Evolutionary conservation across 2,888 invertebrate species (phyloP), one percentile per base, ranked within the genome.

Genomic region (Melanchra persicariae): DNA sequence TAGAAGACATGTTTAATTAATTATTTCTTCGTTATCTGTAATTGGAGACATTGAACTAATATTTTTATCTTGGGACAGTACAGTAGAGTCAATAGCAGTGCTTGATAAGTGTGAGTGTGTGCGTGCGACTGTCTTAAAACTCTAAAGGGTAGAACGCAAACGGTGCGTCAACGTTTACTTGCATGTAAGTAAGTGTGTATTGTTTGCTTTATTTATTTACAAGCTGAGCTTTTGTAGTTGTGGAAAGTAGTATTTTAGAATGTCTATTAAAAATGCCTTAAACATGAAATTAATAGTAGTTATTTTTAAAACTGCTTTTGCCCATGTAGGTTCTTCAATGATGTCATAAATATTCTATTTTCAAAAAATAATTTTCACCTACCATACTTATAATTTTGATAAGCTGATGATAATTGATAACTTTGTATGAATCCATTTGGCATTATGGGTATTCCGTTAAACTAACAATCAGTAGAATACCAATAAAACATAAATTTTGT

Each of bases 31-130:
- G 52, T 62, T 69, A 74, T 83, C 78, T 51, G 68, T 37, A 75
- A 70, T 71, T 70, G 43, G 49, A 83, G 62, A 30, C 47, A 45
- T 60, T 59, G 37, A 75, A 60, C 68, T 65, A 74, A 70, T 68
- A 74, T 77, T 73, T 40, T 61, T 19, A 77, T 70, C 12, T 51
- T 59, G 34, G 9, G 15, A 52, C 19, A 7, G 47, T 65, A 43
- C 17, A 17, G 49, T 72, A 66, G 40, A n/a, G 60, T 51, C 40
- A 26, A 58, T 47, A 64, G 9, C 51, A 40, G 6, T 34, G n/a
- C 9, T 60, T 54, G 61, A 47, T 49, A 63, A 72, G 22, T 57
- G 40, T 19, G 24, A 12, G 12, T 22, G 40, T 15, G 37, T 34
- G 47, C 7, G 9, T 37, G n/a, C n/a, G n/a, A n/a, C n/a, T 4